Percentiles rank a stretch among this genome's conserved stretches.
Evolutionary conservation across 2,113 vertebrate species (phyloP).

Genomic region (Pica pica): DNA sequence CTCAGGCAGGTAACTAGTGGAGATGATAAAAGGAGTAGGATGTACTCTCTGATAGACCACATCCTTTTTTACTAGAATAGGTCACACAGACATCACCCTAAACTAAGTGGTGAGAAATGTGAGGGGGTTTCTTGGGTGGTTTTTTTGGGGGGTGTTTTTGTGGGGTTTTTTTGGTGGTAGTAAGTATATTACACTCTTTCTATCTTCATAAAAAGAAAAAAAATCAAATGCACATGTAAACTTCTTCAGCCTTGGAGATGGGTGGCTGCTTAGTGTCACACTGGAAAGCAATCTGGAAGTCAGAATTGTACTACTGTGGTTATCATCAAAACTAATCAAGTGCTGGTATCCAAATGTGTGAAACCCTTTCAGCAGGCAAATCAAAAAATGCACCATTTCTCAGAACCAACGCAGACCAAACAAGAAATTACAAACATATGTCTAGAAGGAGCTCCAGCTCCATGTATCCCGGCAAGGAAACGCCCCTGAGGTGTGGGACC

Average conservation of each 20-base stretch:
- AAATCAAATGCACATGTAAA: conserved; percentile 42
- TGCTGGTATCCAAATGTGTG: background rate
- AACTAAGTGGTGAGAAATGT: background rate
- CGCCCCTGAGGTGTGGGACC: background rate
- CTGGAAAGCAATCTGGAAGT: conserved; percentile 47
- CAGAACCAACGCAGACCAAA: conserved; percentile 17
- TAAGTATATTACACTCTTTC: background rate
- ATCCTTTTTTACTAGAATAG: background rate
- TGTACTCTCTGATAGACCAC: background rate
- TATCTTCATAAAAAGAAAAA: background rate
- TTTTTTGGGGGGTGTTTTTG: background rate
- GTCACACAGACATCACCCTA: background rate
- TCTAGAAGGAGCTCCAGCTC: background rate
- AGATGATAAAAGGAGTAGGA: background rate
- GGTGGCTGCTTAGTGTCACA: conserved; percentile 35
- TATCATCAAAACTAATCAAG: conserved; percentile 65
- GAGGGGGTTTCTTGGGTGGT: background rate
- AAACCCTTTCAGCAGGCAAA: conserved; percentile 55
- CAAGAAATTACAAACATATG: conserved; percentile 56
- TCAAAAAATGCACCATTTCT: conserved; percentile 12
- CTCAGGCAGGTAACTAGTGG: background rate
- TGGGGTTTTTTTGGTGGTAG: background rate
- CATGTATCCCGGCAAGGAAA: background rate
- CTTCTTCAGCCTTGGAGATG: conserved; percentile 43
- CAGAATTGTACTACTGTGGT: conserved; percentile 46